These are phyloP conservation scores for Malacosoma neustria DNA, from an alignment of 2,888 invertebrate species.

Conservation along the genomic window DNA sequence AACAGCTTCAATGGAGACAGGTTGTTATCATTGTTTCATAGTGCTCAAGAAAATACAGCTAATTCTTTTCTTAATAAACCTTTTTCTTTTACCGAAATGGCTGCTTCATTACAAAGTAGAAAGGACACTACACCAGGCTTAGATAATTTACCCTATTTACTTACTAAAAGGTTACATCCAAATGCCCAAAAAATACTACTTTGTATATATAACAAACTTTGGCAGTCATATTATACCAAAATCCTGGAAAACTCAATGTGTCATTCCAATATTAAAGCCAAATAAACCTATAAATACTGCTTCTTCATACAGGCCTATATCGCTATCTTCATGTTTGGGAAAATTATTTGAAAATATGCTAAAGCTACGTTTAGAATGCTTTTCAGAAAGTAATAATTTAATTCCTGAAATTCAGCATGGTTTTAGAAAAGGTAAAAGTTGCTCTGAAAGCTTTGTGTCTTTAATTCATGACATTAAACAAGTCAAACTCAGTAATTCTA, in stretches of 20 bases:
- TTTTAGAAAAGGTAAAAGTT: constrained; percentile 7
- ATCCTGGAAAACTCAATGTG: too few species aligned
- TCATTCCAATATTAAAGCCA: too few species aligned
- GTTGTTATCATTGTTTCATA: too few species aligned
- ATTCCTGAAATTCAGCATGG: constrained; percentile 3
- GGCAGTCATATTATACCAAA: too few species aligned
- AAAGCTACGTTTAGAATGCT: constrained; percentile 2
- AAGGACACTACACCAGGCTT: constrained; percentile 6
- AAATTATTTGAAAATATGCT: constrained; percentile 9
- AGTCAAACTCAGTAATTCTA: constrained; percentile 1
- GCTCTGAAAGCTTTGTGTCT: constrained; percentile 7
- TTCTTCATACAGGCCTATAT: constrained; percentile 5
- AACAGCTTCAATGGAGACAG: too few species aligned
- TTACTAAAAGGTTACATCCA: too few species aligned
- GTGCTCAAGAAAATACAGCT: neutral
- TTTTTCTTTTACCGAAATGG: neutral
- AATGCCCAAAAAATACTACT: too few species aligned
- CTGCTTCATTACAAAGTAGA: neutral
- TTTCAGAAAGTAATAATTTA: neutral
- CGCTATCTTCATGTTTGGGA: constrained; percentile 5
- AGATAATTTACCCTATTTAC: constrained; percentile 6
- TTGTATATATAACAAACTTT: too few species aligned
- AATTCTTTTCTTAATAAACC: neutral
- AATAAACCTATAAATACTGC: too few species aligned
- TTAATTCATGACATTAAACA: constrained; percentile 3